Evolutionary conservation across 2,113 vertebrate genomes (phyloP), one percentile per base, ranked within the genome.

Genomic region (Dromiciops gliroides): DNA sequence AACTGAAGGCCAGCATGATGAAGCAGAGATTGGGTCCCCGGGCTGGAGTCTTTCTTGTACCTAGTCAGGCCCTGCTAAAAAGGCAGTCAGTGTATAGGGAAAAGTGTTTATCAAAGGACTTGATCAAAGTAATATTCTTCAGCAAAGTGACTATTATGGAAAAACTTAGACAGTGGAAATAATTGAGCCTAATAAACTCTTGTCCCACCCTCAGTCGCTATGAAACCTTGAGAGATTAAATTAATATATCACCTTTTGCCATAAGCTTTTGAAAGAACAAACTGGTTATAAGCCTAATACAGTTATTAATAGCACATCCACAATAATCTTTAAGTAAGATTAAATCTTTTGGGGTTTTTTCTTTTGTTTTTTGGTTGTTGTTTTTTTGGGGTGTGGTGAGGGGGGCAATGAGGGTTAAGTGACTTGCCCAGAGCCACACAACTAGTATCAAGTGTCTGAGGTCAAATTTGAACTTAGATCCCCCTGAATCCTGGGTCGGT

Each of bases 81-180:
- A 31, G 3, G 28, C 28, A 60, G 2, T 60, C 11, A 31, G 14
- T 37, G 28, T 67, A 37, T 37, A 10, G 53, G 53, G 26, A 56
- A 11, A 26, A 56, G 11, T 56, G 9, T 56, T 28, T 8, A 56
- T 56, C 53, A 56, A 56, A 56, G 53, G 53, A 56, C 26, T 26
- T 56, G 51, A 23, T 89, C 28, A 92, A 95, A 49, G 92, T 95
- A 91, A 56, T 37, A 91, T 89, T n/a, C 47, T 91, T 56, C 6
- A 60, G 14, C 93, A 48, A 44, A 22, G 93, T 96, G 89, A 22
- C 51, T 91, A 24, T 3, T 23, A 56, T 52, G 89, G 25, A 91
- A 67, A 37, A 94, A 28, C 48, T 47, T 92, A 12, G 44, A 92
- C 50, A 47, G n/a, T 89, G 50, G 50, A 9, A 91, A 92, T 48